Conservation (phyloP, 2,113 vertebrate genomes). For the Otus sunia region DNA sequence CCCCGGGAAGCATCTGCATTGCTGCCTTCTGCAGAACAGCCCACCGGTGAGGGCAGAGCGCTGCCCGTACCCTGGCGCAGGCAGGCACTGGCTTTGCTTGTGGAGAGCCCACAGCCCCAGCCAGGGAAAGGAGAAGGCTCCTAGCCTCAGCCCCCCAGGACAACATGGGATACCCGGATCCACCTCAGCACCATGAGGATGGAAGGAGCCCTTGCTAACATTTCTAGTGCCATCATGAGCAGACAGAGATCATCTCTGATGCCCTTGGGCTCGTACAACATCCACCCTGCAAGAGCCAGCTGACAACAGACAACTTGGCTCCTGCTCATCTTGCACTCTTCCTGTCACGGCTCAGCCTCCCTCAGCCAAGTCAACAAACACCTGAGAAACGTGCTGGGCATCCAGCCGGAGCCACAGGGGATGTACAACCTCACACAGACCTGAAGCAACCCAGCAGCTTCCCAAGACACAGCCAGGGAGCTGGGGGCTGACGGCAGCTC, state of each 20-base stretch:
- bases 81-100: background rate
- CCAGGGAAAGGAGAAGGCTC: background rate
- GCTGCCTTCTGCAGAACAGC: background rate
- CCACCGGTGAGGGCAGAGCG: rapidly evolving
- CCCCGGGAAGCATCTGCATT: background rate
- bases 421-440: background rate
- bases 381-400: background rate
- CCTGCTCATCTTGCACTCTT: background rate
- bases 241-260: background rate
- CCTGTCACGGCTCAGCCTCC: background rate
- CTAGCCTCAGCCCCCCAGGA: background rate
- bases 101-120: background rate
- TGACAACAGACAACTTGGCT: background rate
- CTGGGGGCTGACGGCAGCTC: background rate
- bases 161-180: background rate
- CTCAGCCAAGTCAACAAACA: background rate
- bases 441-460: background rate
- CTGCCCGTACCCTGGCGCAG: background rate
- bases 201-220: background rate
- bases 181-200: background rate
- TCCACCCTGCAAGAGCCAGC: background rate
- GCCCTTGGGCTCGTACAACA: background rate
- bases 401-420: background rate
- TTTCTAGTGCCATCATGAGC: background rate
- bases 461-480: background rate